These are phyloP conservation scores for Chionomys nivalis DNA, from an alignment of 2,113 vertebrate genomes.

Conservation along the genomic window DNA sequence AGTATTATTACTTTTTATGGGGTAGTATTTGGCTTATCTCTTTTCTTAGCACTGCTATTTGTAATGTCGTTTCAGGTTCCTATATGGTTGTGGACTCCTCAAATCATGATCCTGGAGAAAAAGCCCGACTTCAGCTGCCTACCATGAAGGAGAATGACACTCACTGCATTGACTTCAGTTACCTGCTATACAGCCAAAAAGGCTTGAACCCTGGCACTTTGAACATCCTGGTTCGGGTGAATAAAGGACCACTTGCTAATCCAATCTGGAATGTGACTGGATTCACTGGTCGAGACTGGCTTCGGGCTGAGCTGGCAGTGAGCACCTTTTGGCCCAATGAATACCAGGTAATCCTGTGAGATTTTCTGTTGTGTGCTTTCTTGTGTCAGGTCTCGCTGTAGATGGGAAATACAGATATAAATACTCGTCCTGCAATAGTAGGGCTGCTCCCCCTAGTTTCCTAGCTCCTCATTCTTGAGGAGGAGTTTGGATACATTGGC, in stretches of 20 bases:
- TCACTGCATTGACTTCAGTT: slow-evolving; percentile 99
- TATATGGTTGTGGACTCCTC: slow-evolving; percentile 98
- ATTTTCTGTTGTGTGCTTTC: slow-evolving; percentile 1
- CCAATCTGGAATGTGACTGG: slow-evolving; percentile 98
- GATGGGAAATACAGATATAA: not conserved
- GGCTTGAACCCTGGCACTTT: slow-evolving; percentile 93
- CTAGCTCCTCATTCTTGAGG: not conserved
- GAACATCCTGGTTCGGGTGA: slow-evolving; percentile 96
- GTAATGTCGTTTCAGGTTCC: slow-evolving; percentile 88
- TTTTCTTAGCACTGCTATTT: slow-evolving; percentile 1
- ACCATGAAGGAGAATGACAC: slow-evolving; percentile 99
- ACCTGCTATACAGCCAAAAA: slow-evolving; percentile 93
- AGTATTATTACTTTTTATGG: not conserved
- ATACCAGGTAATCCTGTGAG: slow-evolving; percentile 92
- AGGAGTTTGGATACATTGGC: not conserved
- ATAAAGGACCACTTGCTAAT: slow-evolving; percentile 96
- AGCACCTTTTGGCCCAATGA: slow-evolving; percentile 99
- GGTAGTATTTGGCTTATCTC: not conserved
- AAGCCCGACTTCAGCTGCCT: slow-evolving; percentile 95
- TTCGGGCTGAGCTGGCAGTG: slow-evolving; percentile 95
- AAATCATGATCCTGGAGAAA: slow-evolving; percentile 93
- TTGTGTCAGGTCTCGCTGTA: not conserved
- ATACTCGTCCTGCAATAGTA: too few species aligned
- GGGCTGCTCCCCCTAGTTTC: rapidly evolving
- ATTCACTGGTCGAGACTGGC: slow-evolving; percentile 91